Evolutionary conservation across 2,888 invertebrate genomes (phyloP).

Genomic region (Aphodius sticticus): DNA sequence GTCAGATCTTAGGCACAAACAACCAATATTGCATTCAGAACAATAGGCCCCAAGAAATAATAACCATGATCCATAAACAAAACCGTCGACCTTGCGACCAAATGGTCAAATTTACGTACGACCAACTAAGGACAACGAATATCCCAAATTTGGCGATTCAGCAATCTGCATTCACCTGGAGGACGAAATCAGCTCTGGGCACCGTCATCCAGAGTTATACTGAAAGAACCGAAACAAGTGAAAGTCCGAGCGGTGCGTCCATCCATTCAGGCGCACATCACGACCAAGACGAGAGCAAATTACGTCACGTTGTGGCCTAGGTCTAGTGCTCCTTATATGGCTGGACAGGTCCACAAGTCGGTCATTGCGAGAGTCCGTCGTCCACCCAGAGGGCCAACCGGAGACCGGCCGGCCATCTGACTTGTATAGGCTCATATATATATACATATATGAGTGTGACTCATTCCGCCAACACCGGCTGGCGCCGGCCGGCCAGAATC

Average conservation of each 20-base stretch:
- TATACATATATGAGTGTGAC: not conserved
- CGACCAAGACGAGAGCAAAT: slow-evolving; percentile 40
- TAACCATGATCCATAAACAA: not conserved
- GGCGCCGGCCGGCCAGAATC: not conserved
- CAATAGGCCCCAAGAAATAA: not conserved
- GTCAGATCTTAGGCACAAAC: not conserved
- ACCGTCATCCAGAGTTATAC: too few species aligned
- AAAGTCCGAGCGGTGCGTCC: not conserved
- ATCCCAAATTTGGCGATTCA: not conserved
- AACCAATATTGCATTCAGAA: not conserved
- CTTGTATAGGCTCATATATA: too few species aligned
- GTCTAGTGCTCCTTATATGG: slow-evolving; percentile 50
- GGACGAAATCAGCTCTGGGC: not conserved
- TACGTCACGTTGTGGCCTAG: slow-evolving; percentile 50
- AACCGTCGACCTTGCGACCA: not conserved
- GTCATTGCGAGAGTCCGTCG: slow-evolving; percentile 44
- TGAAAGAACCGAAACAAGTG: not conserved
- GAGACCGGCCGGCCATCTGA: too few species aligned
- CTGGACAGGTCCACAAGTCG: slow-evolving; percentile 48
- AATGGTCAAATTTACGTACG: not conserved
- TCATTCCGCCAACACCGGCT: not conserved
- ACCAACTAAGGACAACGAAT: too few species aligned
- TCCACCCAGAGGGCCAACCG: slow-evolving; percentile 17
- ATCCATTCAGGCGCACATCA: slow-evolving; percentile 30
- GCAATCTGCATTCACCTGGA: not conserved